Conservation (phyloP, 2,797 vertebrate genomes). For the Pempheris klunzingeri region DNA sequence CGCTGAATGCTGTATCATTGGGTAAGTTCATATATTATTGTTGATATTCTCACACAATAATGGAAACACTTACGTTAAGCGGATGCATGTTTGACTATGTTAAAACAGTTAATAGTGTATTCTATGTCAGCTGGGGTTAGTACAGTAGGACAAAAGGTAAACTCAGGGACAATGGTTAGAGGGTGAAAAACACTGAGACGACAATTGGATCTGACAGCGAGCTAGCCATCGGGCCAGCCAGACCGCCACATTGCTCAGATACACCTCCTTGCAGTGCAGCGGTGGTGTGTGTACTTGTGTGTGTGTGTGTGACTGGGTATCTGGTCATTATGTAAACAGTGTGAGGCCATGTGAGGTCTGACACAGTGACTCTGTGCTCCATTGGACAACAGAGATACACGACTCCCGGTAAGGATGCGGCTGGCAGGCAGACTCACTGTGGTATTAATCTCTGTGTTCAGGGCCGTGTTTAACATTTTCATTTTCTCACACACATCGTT, state of each 20-base stretch:
- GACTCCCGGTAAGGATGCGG: slow-evolving; percentile 20
- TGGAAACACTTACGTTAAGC: neutral
- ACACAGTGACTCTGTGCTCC: slow-evolving; percentile 59
- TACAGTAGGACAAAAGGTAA: slow-evolving; percentile 54
- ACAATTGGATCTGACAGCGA: slow-evolving; percentile 49
- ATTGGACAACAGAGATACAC: slow-evolving; percentile 32
- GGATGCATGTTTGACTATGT: neutral
- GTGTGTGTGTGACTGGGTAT: slow-evolving; percentile 21
- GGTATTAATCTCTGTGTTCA: slow-evolving; percentile 18
- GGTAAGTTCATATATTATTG: neutral
- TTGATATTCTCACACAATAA: neutral
- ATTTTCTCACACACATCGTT: slow-evolving; percentile 22
- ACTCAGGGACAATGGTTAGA: slow-evolving; percentile 8
- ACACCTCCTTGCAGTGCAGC: slow-evolving; percentile 43
- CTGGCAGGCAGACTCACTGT: slow-evolving; percentile 4
- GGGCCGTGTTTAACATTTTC: slow-evolving; percentile 5
- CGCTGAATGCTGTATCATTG: neutral
- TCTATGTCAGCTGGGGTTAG: neutral
- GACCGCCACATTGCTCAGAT: slow-evolving; percentile 35
- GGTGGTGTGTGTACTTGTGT: slow-evolving; percentile 20
- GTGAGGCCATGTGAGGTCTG: slow-evolving; percentile 48
- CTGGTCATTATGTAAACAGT: slow-evolving; percentile 60
- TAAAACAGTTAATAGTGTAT: slow-evolving; percentile 1
- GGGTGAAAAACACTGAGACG: slow-evolving; percentile 17
- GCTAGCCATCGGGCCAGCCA: slow-evolving; percentile 14